Conservation (phyloP, 2,888 invertebrate genomes). For the Euclidia mi region DNA sequence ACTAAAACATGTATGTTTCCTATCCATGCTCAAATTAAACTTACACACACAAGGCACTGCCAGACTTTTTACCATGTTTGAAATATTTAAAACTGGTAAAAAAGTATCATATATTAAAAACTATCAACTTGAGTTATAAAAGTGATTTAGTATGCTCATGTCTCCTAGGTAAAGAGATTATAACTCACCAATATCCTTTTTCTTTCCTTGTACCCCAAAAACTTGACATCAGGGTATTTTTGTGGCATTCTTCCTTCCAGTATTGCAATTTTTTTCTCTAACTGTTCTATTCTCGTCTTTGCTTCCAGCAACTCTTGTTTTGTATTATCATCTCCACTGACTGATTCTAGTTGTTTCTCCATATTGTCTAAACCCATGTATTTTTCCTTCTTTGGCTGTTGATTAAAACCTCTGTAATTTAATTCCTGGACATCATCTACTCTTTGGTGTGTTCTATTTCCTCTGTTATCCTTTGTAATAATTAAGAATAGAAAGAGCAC, state of each 20-base stretch:
- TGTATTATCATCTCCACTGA: conserved; percentile 66
- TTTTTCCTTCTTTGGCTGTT: conserved; percentile 66
- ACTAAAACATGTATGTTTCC: too few relatives aligned
- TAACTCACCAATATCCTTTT: conserved; percentile 96
- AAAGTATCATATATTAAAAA: too few relatives aligned
- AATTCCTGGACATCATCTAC: conserved; percentile 65
- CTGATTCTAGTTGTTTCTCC: conserved; percentile 63
- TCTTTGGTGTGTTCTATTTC: conserved; percentile 64
- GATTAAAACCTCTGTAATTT: conserved; percentile 70
- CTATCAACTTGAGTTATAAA: too few relatives aligned
- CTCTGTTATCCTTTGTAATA: conserved; percentile 65
- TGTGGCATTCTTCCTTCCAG: conserved; percentile 94
- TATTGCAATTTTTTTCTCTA: conserved; percentile 93
- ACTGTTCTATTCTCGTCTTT: conserved; percentile 90
- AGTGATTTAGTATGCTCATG: too few relatives aligned
- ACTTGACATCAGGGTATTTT: conserved; percentile 97
- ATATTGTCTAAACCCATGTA: conserved; percentile 55
- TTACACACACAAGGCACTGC: too few relatives aligned
- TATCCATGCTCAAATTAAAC: too few relatives aligned
- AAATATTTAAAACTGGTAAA: too few relatives aligned
- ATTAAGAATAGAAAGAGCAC: conserved; percentile 78
- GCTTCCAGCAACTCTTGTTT: conserved; percentile 91
- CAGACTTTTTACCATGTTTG: too few relatives aligned
- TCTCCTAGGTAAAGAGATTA: too few relatives aligned
- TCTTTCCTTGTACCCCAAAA: conserved; percentile 97